A percentile compares a stretch with the other conserved stretches of the same genome.
phyloP scores from a whole-genome alignment of 2,113 vertebrate species.

The Terrapene triunguis region DNA sequence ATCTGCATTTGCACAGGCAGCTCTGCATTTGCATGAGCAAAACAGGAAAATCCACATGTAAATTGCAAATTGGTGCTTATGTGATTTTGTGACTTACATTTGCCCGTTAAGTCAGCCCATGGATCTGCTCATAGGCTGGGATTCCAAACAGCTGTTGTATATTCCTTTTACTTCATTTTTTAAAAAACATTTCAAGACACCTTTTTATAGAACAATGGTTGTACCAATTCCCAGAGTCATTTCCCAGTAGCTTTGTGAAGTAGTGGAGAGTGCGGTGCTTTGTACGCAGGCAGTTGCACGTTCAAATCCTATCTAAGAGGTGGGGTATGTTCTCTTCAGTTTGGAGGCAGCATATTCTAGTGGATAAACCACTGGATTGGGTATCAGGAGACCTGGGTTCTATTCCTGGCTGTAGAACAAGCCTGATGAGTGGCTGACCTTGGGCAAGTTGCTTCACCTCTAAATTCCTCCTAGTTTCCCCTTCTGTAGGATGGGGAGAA shows the following conservation, averaged over 20 bases:
- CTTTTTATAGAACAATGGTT: constrained; percentile 18
- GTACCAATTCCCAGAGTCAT: neutral
- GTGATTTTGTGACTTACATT: neutral
- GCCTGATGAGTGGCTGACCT: neutral
- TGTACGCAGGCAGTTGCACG: neutral
- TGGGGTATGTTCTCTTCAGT: neutral
- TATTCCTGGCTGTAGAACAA: neutral
- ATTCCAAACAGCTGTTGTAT: neutral
- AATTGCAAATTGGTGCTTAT: neutral
- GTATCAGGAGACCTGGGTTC: neutral
- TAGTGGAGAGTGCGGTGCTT: neutral
- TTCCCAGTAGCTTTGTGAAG: neutral
- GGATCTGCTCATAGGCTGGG: neutral
- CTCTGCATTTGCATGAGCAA: neutral
- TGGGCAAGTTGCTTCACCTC: neutral
- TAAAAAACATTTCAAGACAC: neutral
- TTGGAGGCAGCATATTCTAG: neutral
- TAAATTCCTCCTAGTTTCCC: neutral
- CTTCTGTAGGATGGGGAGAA: neutral
- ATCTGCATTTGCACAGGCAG: neutral
- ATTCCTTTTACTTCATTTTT: rapidly evolving
- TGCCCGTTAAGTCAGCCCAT: rapidly evolving
- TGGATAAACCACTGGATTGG: neutral
- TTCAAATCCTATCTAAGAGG: neutral
- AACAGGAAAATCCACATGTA: rapidly evolving